phyloP scores from a whole-genome alignment of 2,888 invertebrate genomes.

The Tetranychus truncatus region DNA sequence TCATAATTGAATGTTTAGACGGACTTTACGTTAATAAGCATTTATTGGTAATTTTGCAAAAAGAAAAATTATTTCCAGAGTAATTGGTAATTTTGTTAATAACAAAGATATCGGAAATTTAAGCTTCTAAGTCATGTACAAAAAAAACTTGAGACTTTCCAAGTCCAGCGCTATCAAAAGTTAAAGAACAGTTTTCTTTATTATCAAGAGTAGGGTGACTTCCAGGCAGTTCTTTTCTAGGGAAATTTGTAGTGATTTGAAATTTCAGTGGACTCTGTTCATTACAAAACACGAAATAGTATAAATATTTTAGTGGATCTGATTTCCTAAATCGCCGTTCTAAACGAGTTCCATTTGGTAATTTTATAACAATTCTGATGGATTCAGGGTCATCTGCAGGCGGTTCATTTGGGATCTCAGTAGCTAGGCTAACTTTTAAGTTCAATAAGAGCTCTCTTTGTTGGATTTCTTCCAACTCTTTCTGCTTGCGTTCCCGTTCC shows the following conservation, averaged over 20 bases:
- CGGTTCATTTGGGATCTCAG: constrained; percentile 46
- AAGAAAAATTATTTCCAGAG: background rate
- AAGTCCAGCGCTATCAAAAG: constrained; percentile 58
- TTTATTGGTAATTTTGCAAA: background rate
- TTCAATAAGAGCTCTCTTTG: constrained; percentile 30
- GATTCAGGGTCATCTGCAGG: constrained; percentile 46
- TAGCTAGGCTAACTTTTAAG: constrained; percentile 33
- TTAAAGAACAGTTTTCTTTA: constrained; percentile 36
- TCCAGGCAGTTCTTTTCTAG: constrained; percentile 59
- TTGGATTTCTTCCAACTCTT: constrained; percentile 39
- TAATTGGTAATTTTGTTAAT: background rate
- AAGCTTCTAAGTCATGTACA: constrained; percentile 75
- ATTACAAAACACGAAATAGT: constrained; percentile 87
- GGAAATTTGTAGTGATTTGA: constrained; percentile 87
- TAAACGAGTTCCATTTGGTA: constrained; percentile 70
- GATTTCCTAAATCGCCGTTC: constrained; percentile 63
- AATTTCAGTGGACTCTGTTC: constrained; percentile 78
- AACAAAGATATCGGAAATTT: constrained; percentile 23
- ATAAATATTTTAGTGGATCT: constrained; percentile 71
- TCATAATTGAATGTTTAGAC: too few relatives aligned
- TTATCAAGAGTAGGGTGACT: constrained; percentile 34
- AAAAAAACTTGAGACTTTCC: constrained; percentile 77
- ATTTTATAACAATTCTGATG: constrained; percentile 68
- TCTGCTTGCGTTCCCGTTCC: constrained; percentile 34
- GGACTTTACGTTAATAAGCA: background rate